Evolutionary conservation across 2,888 invertebrate species (phyloP), one percentile per base, ranked within the genome.

Genomic region (Diploptera punctata): DNA sequence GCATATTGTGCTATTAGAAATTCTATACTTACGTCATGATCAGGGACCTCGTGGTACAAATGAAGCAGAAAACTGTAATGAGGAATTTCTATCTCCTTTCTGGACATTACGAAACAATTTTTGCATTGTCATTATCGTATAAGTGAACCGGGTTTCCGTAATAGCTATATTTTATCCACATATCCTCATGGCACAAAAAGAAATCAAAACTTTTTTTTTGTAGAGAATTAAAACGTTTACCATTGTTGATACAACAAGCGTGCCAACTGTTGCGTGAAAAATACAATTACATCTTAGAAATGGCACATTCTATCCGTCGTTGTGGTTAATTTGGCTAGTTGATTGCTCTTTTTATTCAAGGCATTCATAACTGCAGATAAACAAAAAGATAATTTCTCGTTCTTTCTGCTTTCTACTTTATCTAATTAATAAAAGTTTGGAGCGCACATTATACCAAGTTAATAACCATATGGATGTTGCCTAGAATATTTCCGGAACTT

Each of bases 11-110:
- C 26, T 57, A n/a, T 57, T 57, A 57, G 57, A 57, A 57, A 33
- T n/a, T n/a, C 24, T n/a, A 57, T 57, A 16, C 13, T 1, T 57
- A 57, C 57, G 57, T 57, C 31, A 57, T 26, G 57, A 57, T 52
- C 52, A n/a, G 31, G 57, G 57, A 57, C 57, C 57, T 57, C 26
- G 57, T 57, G 57, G 57, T 57, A 57, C 57, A 57, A 57, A 57
- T 29, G 57, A 57, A 29, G 57, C 57, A 57, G 57, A 57, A 57
- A 19, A 10, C n/a, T n/a, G 29, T 29, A 29, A n/a, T 47, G 33
- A 21, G 5, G 57, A 57, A 57, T 57, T 57, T 57, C 54, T 54
- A 26, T 29, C 57, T 3, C 26, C 3, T n/a, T 29, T 4, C 29
- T 29, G 24, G 31, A n/a, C n/a, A 29, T 29, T 24, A 57, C n/a